These are phyloP conservation scores for Neopipo cinnamomea DNA, from an alignment of 2,113 vertebrate genomes.

Conservation along the genomic window DNA sequence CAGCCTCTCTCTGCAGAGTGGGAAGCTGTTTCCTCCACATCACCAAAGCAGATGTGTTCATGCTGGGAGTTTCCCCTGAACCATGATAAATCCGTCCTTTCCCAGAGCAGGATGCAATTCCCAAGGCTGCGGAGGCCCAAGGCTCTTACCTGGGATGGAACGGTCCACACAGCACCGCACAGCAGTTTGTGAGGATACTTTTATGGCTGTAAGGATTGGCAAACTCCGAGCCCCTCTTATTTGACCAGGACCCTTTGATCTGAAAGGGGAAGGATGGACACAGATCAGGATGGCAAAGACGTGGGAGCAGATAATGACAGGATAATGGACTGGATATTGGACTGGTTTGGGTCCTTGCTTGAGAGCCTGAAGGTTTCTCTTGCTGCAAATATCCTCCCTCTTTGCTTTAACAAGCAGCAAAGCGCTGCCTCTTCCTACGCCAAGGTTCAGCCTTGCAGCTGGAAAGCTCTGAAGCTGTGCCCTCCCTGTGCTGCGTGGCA, in stretches of 20 bases:
- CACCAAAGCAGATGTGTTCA: accelerated
- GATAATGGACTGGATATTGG: accelerated
- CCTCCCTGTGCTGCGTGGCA: accelerated
- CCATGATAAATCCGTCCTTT: accelerated
- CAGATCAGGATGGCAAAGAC: not conserved
- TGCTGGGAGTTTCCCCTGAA: not conserved
- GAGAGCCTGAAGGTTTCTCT: not conserved
- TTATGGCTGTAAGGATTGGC: slow-evolving; percentile 94
- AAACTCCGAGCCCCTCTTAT: slow-evolving; percentile 86
- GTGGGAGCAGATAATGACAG: accelerated
- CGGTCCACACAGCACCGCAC: slow-evolving; percentile 89
- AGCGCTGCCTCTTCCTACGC: not conserved
- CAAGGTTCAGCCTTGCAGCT: not conserved
- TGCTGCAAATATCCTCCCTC: not conserved
- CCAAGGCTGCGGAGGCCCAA: not conserved
- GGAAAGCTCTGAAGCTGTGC: not conserved
- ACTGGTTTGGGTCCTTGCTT: not conserved
- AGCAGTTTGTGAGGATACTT: slow-evolving; percentile 93
- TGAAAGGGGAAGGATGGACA: slow-evolving; percentile 45
- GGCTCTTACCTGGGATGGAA: slow-evolving; percentile 88
- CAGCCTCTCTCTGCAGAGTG: not conserved
- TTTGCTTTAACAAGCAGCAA: not conserved
- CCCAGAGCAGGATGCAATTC: not conserved
- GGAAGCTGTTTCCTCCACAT: not conserved
- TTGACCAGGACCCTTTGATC: slow-evolving; percentile 97